These are phyloP conservation scores for Stenodema calcarata DNA, from an alignment of 2,888 invertebrate genomes.

Conservation along the genomic window DNA sequence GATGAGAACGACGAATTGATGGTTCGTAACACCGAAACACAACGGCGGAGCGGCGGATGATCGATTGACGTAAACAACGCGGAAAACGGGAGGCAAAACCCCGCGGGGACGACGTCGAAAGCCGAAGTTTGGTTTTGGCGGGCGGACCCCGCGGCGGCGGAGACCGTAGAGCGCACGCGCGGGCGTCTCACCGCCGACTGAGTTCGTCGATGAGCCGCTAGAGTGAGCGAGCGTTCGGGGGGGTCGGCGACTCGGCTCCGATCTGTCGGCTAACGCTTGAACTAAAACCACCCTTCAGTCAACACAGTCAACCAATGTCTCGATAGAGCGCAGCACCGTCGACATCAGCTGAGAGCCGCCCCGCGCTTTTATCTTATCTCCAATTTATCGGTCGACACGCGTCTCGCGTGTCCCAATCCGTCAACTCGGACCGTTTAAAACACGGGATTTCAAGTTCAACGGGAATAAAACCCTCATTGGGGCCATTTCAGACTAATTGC, in stretches of 20 bases:
- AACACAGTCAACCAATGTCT: neutral
- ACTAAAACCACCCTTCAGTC: neutral
- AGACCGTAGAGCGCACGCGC: too few relatives aligned
- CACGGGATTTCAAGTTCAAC: too few relatives aligned
- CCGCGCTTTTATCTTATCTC: neutral
- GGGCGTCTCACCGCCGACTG: neutral
- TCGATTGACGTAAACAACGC: conserved; percentile 50
- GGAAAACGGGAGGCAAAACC: neutral
- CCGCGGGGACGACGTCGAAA: neutral
- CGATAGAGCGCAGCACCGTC: neutral
- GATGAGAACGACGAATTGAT: neutral
- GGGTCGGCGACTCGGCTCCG: neutral
- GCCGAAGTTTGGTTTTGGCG: conserved; percentile 29
- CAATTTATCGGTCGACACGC: neutral
- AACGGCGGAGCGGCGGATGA: conserved; percentile 22
- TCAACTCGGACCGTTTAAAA: too few relatives aligned
- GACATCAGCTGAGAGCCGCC: neutral
- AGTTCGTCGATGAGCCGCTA: neutral
- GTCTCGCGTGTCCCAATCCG: neutral
- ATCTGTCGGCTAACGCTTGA: neutral
- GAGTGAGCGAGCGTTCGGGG: neutral
- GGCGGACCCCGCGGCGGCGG: neutral
- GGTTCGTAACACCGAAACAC: neutral
- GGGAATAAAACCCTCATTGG: neutral
- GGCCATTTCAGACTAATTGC: neutral